A percentile compares a stretch with the other conserved stretches of the same genome.
These are phyloP conservation scores for Sphaeridia pumilis DNA, from an alignment of 2,888 invertebrate genomes.

Conservation along the genomic window DNA sequence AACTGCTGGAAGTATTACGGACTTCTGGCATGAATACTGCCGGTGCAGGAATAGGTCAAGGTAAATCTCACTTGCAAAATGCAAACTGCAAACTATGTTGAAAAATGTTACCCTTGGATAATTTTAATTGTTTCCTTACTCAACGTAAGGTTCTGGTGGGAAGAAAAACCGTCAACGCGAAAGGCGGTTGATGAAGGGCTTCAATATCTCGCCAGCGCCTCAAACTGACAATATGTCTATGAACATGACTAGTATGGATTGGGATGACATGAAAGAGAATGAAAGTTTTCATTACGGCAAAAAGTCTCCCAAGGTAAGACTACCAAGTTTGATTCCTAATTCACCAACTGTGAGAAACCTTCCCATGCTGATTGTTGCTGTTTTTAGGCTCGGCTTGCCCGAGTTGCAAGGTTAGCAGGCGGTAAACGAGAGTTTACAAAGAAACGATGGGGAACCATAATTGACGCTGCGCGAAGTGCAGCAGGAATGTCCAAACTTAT, in stretches of 20 bases:
- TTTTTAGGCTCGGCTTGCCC: constrained; percentile 35
- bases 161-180: constrained; percentile 90
- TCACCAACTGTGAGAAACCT: too few species aligned
- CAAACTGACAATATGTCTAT: constrained; percentile 15
- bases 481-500: constrained; percentile 68
- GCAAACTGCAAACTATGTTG: not conserved
- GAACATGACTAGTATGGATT: constrained; percentile 40
- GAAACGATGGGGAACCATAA: constrained; percentile 51
- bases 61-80: not conserved
- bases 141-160: constrained; percentile 75
- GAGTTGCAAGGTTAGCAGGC: constrained; percentile 38
- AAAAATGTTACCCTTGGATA: not conserved
- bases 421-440: constrained; percentile 38
- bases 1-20: constrained; percentile 88
- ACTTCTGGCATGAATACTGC: constrained; percentile 92
- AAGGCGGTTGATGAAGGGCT: constrained; percentile 82
- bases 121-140: too few species aligned
- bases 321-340: not conserved
- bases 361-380: too few species aligned
- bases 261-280: constrained; percentile 32
- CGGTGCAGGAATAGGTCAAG: constrained; percentile 52
- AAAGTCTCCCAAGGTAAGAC: constrained; percentile 35
- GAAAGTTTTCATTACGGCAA: constrained; percentile 36
- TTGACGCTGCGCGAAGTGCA: constrained; percentile 66
- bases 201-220: constrained; percentile 67